Percentiles rank a stretch among this genome's conserved stretches.
phyloP scores from a whole-genome alignment of 2,113 vertebrate species.

The Ginglymostoma cirratum region DNA sequence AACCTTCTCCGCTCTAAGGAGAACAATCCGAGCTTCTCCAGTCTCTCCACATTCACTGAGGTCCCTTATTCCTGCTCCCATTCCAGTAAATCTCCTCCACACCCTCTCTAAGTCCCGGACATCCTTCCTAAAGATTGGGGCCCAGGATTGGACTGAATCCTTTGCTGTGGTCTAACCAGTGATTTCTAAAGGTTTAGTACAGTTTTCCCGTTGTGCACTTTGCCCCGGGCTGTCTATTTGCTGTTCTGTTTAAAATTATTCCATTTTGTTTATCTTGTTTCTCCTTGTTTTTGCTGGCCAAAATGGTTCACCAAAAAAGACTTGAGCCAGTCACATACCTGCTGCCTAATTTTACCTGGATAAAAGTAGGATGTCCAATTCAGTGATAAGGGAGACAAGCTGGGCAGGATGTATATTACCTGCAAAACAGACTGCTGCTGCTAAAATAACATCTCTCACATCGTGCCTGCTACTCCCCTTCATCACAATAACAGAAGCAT shows the following conservation, averaged over 20 bases:
- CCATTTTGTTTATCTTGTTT: background rate
- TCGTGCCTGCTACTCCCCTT: conserved; percentile 47
- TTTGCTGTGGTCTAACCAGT: background rate
- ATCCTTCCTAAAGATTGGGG: background rate
- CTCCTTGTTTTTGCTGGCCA: background rate
- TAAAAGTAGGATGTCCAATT: too few species aligned
- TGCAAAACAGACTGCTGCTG: conserved; percentile 63
- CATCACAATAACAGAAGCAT: conserved; percentile 52
- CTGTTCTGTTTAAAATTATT: background rate
- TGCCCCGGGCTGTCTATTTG: background rate
- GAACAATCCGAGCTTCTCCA: too few species aligned
- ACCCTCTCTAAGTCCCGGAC: background rate
- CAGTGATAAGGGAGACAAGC: too few species aligned
- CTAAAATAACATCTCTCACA: conserved; percentile 58
- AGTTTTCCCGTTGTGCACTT: background rate
- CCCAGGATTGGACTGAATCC: background rate
- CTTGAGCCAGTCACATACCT: background rate
- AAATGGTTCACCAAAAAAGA: background rate
- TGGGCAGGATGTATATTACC: conserved; percentile 52
- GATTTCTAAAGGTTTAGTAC: background rate
- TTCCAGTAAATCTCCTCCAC: background rate
- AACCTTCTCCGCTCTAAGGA: too few species aligned
- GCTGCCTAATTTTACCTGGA: background rate
- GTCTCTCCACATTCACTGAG: too few species aligned
- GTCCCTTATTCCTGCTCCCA: background rate